A percentile compares a stretch with the other conserved stretches of the same genome.
Evolutionary conservation across 1,140 invertebrate genomes (phyloP).

Genomic region (Brachionus rotundiformis): DNA sequence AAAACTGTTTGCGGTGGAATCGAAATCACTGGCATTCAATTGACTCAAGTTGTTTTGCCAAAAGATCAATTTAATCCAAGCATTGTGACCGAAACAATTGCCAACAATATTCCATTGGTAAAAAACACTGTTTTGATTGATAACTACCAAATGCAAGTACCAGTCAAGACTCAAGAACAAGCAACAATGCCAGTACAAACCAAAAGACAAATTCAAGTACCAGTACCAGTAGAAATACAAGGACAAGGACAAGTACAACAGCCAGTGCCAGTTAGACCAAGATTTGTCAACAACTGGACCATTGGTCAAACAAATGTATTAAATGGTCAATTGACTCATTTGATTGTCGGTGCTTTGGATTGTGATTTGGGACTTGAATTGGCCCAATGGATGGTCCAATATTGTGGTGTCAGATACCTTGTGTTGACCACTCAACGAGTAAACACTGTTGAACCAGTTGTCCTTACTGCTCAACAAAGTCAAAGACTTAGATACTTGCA

Average conservation of each 20-base stretch:
- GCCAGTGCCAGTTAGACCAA: background rate
- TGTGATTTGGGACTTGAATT: conserved; percentile 41
- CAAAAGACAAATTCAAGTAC: too few species aligned
- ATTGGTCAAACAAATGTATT: background rate
- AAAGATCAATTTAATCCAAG: background rate
- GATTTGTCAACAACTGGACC: background rate
- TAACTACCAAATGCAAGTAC: too few species aligned
- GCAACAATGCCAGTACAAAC: background rate
- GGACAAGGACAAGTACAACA: background rate
- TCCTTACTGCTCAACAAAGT: conserved; percentile 3
- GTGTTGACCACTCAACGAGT: conserved; percentile 1
- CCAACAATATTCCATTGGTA: background rate
- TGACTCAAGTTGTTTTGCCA: conserved; percentile 47
- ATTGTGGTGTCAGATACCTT: conserved; percentile 18
- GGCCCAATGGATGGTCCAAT: conserved; percentile 40
- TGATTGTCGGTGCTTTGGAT: conserved; percentile 23
- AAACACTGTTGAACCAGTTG: background rate
- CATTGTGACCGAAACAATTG: background rate
- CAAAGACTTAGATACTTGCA: conserved; percentile 32
- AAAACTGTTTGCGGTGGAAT: conserved; percentile 17
- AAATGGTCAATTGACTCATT: background rate
- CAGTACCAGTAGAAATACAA: too few species aligned
- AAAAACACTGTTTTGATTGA: background rate
- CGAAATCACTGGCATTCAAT: conserved; percentile 21
- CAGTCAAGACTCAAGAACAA: background rate